Percentiles rank a stretch among this genome's conserved stretches.
Conservation (phyloP, 2,797 vertebrate genomes). For the Gambusia yucatana region DNA sequence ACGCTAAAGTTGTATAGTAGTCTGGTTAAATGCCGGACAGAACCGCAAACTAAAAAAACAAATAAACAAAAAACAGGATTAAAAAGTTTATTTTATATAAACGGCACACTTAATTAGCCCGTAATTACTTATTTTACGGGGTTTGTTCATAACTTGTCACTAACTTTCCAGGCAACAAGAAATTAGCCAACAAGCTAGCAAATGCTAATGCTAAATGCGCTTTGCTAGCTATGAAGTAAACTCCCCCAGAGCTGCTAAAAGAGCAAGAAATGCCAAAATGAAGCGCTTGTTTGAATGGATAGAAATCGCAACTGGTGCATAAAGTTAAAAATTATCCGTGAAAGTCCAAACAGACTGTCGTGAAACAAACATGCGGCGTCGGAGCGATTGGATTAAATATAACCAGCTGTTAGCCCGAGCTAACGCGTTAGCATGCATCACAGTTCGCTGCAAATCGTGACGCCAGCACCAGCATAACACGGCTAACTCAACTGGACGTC, state of each 20-base stretch:
- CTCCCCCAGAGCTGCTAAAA: slow-evolving; percentile 61
- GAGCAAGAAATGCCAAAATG: slow-evolving; percentile 36
- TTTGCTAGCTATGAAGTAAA: slow-evolving; percentile 69
- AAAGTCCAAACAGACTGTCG: not conserved
- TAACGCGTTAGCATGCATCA: slow-evolving; percentile 76
- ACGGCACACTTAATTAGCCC: not conserved
- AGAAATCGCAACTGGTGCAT: not conserved
- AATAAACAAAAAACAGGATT: not conserved
- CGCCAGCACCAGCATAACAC: slow-evolving; percentile 52
- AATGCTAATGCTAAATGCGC: slow-evolving; percentile 67
- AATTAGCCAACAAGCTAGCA: slow-evolving; percentile 67
- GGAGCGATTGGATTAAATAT: slow-evolving; percentile 70
- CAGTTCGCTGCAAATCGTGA: slow-evolving; percentile 72
- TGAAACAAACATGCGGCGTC: slow-evolving; percentile 27
- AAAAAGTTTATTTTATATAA: not conserved
- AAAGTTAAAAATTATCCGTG: rapidly evolving
- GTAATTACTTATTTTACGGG: not conserved
- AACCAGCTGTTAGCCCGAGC: slow-evolving; percentile 77
- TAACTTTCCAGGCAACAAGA: slow-evolving; percentile 59
- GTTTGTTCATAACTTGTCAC: slow-evolving; percentile 47
- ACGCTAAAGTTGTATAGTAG: slow-evolving; percentile 2
- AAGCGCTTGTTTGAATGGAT: not conserved
- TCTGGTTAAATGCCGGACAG: slow-evolving; percentile 6
- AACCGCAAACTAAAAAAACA: slow-evolving; percentile 11
- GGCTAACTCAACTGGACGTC: slow-evolving; percentile 49